phyloP scores from a whole-genome alignment of 2,113 vertebrate genomes.

The Labrus mixtus region DNA sequence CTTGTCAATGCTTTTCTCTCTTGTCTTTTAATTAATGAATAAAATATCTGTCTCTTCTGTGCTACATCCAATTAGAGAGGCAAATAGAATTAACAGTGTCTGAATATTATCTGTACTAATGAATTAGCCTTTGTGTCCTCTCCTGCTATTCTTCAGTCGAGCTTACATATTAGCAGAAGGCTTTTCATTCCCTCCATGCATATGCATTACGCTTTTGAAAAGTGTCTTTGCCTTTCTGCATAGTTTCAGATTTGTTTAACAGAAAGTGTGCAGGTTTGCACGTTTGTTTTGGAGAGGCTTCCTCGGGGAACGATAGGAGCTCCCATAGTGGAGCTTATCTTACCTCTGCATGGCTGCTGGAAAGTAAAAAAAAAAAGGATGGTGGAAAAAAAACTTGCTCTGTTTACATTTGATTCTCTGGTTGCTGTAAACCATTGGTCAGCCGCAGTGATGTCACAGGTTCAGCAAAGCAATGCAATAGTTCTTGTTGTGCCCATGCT shows the following conservation, averaged over 20 bases:
- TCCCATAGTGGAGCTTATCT: constrained; percentile 69
- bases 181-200: constrained; percentile 60
- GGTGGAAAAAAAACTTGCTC: constrained; percentile 30
- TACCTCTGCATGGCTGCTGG: constrained; percentile 56
- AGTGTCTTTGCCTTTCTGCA: constrained; percentile 43
- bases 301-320: constrained; percentile 61
- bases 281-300: constrained; percentile 64
- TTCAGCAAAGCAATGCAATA: constrained; percentile 63
- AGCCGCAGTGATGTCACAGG: constrained; percentile 77
- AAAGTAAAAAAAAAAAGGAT: constrained; percentile 12
- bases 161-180: constrained; percentile 63
- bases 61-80: constrained; percentile 81
- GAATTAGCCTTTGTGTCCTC: constrained; percentile 79
- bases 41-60: constrained; percentile 72
- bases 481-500: constrained; percentile 46
- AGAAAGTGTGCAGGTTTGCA: constrained; percentile 48
- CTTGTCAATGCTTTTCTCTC: constrained; percentile 62
- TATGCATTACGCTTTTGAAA: constrained; percentile 50
- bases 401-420: constrained; percentile 68
- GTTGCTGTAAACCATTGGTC: constrained; percentile 73
- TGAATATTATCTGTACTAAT: constrained; percentile 83
- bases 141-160: constrained; percentile 64
- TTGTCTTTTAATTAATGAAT: constrained; percentile 83
- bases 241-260: constrained; percentile 48
- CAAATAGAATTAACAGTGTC: constrained; percentile 80